Conservation (phyloP, 1,140 invertebrate genomes). For the Cepaea nemoralis region DNA sequence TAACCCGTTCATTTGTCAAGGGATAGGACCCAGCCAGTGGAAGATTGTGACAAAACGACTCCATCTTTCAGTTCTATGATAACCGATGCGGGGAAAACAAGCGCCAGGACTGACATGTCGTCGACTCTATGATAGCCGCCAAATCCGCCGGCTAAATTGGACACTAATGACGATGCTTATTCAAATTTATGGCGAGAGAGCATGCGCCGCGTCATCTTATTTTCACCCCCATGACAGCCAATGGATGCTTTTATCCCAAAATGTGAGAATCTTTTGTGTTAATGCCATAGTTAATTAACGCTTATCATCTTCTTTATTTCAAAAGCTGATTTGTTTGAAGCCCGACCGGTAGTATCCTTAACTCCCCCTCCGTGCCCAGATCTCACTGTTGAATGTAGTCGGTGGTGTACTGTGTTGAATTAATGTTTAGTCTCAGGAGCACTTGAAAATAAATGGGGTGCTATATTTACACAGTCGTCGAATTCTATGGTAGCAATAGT, state of each 20-base stretch:
- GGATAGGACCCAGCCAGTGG: background rate
- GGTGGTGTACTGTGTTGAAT: no score
- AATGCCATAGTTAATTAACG: conserved; percentile 13
- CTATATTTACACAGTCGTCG: no score
- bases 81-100: background rate
- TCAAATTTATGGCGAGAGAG: conserved; percentile 11
- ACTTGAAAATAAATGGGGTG: no score
- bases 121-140: background rate
- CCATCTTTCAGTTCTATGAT: background rate
- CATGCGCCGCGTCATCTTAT: conserved; percentile 19
- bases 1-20: background rate
- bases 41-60: background rate
- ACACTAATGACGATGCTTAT: conserved; percentile 23
- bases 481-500: no score
- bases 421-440: no score
- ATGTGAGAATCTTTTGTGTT: conserved; percentile 11
- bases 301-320: conserved; percentile 13
- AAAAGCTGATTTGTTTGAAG: conserved; percentile 7
- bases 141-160: conserved; percentile 17
- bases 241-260: conserved; percentile 21
- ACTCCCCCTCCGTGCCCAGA: no score
- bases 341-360: no score
- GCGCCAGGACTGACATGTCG: background rate
- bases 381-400: no score
- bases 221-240: conserved; percentile 7